Conservation (phyloP, 2,113 vertebrate species). For the Oncorhynchus clarkii region DNA sequence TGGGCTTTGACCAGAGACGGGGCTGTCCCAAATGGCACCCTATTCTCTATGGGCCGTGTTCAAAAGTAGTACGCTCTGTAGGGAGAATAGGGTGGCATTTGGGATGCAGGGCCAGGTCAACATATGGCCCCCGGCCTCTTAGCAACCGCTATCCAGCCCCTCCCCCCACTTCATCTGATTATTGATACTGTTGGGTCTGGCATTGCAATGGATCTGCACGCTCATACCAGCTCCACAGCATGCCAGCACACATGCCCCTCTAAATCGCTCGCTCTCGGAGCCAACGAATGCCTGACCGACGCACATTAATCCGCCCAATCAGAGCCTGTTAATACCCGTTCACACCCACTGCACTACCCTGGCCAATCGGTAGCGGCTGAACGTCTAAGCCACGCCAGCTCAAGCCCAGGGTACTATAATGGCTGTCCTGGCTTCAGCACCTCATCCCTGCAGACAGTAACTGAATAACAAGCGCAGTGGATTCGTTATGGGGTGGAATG, state of each 20-base stretch:
- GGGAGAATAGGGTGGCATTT: too few relatives aligned
- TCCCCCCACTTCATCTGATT: not conserved
- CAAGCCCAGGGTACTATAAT: slow-evolving; percentile 1
- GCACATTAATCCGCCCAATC: not conserved
- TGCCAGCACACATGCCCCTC: not conserved
- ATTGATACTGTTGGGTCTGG: not conserved
- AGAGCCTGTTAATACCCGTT: not conserved
- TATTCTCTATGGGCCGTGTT: too few relatives aligned
- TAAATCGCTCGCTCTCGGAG: not conserved
- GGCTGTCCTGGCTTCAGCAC: not conserved
- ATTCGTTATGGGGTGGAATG: slow-evolving; percentile 3
- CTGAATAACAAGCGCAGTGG: slow-evolving; percentile 5
- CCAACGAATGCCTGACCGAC: not conserved
- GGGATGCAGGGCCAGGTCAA: not conserved
- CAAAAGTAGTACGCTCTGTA: too few relatives aligned
- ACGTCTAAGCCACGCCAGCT: not conserved
- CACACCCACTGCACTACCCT: slow-evolving; percentile 1
- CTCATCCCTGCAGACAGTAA: slow-evolving; percentile 8
- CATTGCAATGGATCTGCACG: not conserved
- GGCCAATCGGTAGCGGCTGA: not conserved
- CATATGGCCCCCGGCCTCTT: not conserved
- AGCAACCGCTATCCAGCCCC: not conserved
- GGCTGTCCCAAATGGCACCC: too few relatives aligned
- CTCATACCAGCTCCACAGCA: not conserved
- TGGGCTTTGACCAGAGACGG: not conserved